These are phyloP conservation scores for Spheniscus humboldti DNA, from an alignment of 2,797 vertebrate genomes.

Conservation along the genomic window DNA sequence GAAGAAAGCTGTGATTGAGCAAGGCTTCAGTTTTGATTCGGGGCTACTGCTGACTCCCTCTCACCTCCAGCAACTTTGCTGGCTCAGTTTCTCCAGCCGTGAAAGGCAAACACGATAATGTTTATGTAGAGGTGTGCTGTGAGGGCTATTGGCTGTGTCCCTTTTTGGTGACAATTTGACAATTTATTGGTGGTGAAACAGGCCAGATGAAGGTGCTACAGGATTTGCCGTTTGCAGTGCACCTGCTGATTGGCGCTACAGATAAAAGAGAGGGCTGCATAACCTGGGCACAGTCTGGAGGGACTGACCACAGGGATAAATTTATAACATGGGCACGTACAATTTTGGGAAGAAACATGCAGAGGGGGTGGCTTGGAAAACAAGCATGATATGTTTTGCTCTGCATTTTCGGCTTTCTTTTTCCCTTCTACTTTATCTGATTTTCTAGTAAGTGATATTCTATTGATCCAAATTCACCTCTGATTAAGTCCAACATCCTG, in stretches of 20 bases:
- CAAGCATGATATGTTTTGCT: neutral
- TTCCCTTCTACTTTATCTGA: neutral
- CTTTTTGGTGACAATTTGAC: no score
- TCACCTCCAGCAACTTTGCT: neutral
- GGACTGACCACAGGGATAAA: neutral
- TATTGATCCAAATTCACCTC: constrained; percentile 50
- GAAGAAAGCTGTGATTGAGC: neutral
- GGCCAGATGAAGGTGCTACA: neutral
- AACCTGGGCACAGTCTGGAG: neutral
- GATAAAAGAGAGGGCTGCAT: neutral
- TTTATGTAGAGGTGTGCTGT: neutral
- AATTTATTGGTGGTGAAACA: neutral
- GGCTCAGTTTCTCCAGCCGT: neutral
- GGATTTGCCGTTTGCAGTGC: neutral
- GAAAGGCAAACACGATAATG: neutral
- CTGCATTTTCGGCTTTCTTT: constrained; percentile 15
- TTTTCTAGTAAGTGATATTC: constrained; percentile 40
- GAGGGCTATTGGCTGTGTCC: neutral
- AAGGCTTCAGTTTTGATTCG: neutral
- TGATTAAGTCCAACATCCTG: constrained; percentile 39
- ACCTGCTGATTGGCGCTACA: neutral
- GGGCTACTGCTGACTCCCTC: neutral
- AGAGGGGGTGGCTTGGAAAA: neutral
- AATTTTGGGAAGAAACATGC: neutral
- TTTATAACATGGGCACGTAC: neutral